These are phyloP conservation scores for Sinocyclocheilus anshuiensis DNA, from an alignment of 2,113 vertebrate species.

Conservation along the genomic window DNA sequence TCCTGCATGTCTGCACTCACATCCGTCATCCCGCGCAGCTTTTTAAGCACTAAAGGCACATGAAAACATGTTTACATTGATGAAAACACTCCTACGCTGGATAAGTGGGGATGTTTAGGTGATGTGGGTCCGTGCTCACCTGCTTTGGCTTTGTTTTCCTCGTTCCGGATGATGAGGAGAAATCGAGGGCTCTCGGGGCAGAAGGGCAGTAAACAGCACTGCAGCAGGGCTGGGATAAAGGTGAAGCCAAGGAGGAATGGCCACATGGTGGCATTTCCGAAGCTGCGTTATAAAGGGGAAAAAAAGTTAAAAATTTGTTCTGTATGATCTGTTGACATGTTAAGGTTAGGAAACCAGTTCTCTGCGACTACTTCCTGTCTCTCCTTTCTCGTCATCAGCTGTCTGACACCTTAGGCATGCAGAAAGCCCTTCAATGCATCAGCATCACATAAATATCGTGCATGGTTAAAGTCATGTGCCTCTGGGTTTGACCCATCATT, in stretches of 20 bases:
- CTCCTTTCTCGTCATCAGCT: constrained; percentile 20
- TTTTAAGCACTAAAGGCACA: constrained; percentile 83
- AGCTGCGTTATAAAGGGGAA: neutral
- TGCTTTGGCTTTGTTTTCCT: constrained; percentile 92
- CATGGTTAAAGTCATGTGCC: constrained; percentile 49
- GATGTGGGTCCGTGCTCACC: constrained; percentile 71
- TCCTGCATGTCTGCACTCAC: constrained; percentile 92
- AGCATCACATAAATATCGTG: constrained; percentile 32
- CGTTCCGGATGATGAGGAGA: constrained; percentile 93
- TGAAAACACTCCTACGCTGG: neutral
- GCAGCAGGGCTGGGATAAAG: constrained; percentile 85
- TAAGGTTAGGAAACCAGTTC: neutral
- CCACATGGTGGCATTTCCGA: constrained; percentile 83
- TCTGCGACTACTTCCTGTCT: neutral
- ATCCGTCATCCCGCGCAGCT: constrained; percentile 85
- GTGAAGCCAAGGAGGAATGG: constrained; percentile 87
- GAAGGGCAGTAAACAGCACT: constrained; percentile 86
- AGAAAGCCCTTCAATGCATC: neutral
- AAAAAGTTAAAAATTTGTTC: neutral
- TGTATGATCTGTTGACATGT: neutral
- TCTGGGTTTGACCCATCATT: constrained; percentile 21
- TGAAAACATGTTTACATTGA: neutral
- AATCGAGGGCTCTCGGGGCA: constrained; percentile 93
- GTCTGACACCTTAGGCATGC: constrained; percentile 29
- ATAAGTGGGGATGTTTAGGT: neutral